These are phyloP conservation scores for Canis aureus DNA, from an alignment of 2,113 vertebrate genomes.

Conservation along the genomic window DNA sequence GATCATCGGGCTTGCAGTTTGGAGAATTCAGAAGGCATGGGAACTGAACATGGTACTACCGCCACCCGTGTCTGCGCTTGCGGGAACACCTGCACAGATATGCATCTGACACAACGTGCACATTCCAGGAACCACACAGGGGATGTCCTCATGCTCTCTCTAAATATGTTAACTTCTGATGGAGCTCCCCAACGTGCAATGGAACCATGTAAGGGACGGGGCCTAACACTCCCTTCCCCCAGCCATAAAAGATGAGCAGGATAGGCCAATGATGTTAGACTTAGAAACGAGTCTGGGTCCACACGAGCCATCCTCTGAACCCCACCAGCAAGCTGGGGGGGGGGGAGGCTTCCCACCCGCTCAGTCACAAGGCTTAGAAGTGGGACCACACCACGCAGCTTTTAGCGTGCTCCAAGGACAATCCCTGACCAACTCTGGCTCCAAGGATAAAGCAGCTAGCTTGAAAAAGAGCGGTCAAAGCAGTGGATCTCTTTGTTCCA, in stretches of 20 bases:
- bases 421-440: too few relatives aligned
- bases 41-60: not conserved
- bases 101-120: not conserved
- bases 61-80: not conserved
- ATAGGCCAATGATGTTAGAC: too few relatives aligned
- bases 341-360: not conserved
- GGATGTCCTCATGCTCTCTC: not conserved
- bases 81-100: not conserved
- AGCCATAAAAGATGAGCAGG: not conserved
- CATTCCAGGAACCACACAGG: not conserved
- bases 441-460: not conserved
- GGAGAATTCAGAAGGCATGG: not conserved
- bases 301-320: not conserved
- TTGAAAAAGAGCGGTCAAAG: not conserved
- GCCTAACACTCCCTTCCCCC: not conserved
- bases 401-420: not conserved
- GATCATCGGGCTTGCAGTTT: too few relatives aligned
- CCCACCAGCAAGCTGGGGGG: too few relatives aligned
- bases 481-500: rapidly evolving
- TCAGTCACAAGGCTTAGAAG: not conserved
- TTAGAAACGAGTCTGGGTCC: not conserved
- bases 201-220: too few relatives aligned
- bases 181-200: too few relatives aligned
- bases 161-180: not conserved
- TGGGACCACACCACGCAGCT: not conserved